These are phyloP conservation scores for Anastatus disparis DNA, from an alignment of 1,140 invertebrate genomes.

Conservation along the genomic window DNA sequence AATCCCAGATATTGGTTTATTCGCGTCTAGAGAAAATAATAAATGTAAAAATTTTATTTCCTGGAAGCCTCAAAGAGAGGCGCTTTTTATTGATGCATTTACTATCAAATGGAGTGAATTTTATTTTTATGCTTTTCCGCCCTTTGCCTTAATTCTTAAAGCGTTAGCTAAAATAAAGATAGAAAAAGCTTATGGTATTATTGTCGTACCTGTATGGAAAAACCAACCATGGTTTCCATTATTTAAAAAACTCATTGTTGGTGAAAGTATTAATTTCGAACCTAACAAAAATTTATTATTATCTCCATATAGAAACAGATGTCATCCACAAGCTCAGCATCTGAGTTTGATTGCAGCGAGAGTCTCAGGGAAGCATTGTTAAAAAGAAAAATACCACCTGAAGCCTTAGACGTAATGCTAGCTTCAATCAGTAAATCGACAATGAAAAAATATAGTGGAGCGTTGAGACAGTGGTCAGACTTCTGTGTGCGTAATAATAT, in stretches of 20 bases:
- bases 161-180: constrained; percentile 39
- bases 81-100: constrained; percentile 30
- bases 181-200: constrained; percentile 38
- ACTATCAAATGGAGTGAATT: constrained; percentile 11
- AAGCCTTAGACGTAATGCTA: constrained; percentile 41
- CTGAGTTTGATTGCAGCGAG: constrained; percentile 35
- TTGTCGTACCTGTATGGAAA: constrained; percentile 40
- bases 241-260: constrained; percentile 10
- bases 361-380: constrained; percentile 45
- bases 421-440: constrained; percentile 39
- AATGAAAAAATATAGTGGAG: not conserved
- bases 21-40: constrained; percentile 8
- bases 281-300: constrained; percentile 36
- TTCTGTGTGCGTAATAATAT: constrained; percentile 2
- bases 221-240: no score
- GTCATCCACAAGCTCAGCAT: constrained; percentile 11
- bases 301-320: constrained; percentile 35
- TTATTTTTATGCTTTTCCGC: constrained; percentile 35
- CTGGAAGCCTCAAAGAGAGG: constrained; percentile 30
- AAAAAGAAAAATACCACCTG: constrained; percentile 33
- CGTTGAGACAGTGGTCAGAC: not conserved
- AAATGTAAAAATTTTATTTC: constrained; percentile 31
- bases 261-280: constrained; percentile 31
- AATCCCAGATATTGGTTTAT: constrained; percentile 26
- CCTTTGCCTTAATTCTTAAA: no score